Conservation (phyloP, 2,113 vertebrate genomes). For the Clarias magur region DNA sequence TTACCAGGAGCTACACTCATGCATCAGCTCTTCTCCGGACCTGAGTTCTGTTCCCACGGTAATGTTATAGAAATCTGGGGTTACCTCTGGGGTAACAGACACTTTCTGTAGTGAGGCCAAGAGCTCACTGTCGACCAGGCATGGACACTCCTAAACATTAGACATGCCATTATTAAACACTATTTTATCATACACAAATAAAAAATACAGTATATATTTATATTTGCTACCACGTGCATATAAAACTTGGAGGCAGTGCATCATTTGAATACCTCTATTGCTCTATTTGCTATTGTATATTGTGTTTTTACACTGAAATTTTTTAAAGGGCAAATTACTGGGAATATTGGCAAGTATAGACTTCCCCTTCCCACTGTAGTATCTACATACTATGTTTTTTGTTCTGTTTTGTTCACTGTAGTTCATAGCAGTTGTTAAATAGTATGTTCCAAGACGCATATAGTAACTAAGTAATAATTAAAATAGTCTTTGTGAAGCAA, state of each 20-base stretch:
- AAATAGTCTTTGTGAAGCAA: background rate
- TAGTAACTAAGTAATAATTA: background rate
- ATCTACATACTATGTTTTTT: background rate
- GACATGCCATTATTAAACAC: background rate
- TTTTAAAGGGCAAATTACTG: background rate
- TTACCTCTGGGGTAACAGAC: slow-evolving; percentile 31
- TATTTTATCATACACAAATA: background rate
- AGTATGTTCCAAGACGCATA: background rate
- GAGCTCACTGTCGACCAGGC: slow-evolving; percentile 69
- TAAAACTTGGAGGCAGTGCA: background rate
- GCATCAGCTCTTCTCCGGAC: slow-evolving; percentile 68
- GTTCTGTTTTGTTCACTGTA: background rate
- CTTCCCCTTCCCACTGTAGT: background rate
- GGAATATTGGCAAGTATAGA: background rate
- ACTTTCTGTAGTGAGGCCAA: slow-evolving; percentile 66
- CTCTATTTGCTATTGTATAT: background rate
- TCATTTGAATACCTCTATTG: background rate
- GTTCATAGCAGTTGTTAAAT: background rate
- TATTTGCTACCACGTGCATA: background rate
- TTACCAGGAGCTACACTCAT: slow-evolving; percentile 81
- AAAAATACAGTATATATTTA: background rate
- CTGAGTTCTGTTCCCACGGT: slow-evolving; percentile 72
- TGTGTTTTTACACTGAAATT: background rate
- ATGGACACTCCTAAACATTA: slow-evolving; percentile 80
- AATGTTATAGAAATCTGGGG: slow-evolving; percentile 58